Conservation (phyloP, 2,888 invertebrate species). For the Orthonevra nobilis region DNA sequence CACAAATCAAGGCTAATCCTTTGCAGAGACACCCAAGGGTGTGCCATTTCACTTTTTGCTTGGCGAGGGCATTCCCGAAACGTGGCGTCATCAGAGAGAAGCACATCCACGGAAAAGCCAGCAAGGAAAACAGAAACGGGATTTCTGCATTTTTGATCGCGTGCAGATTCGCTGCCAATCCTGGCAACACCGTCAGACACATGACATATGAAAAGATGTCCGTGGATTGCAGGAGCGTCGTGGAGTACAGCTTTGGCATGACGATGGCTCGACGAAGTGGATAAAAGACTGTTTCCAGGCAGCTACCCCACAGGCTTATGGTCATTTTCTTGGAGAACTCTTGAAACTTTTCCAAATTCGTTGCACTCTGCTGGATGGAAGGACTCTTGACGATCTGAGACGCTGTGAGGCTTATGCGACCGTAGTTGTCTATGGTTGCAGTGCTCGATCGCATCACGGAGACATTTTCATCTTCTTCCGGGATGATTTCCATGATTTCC, state of each 20-base stretch:
- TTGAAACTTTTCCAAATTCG: slow-evolving; percentile 74
- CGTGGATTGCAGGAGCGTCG: slow-evolving; percentile 77
- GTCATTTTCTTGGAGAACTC: slow-evolving; percentile 77
- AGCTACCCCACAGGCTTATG: slow-evolving; percentile 76
- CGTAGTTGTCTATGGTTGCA: slow-evolving; percentile 77
- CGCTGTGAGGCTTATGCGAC: slow-evolving; percentile 71
- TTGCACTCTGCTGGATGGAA: slow-evolving; percentile 64
- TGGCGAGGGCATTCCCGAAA: slow-evolving; percentile 77
- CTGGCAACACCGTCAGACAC: slow-evolving; percentile 79
- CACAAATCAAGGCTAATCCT: slow-evolving; percentile 77
- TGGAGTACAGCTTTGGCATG: slow-evolving; percentile 78
- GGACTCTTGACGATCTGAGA: slow-evolving; percentile 74
- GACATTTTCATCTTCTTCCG: slow-evolving; percentile 79
- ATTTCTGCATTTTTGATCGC: slow-evolving; percentile 79
- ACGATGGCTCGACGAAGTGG: slow-evolving; percentile 77
- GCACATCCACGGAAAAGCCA: slow-evolving; percentile 80
- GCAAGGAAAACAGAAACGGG: slow-evolving; percentile 78
- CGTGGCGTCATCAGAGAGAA: slow-evolving; percentile 80
- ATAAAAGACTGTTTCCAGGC: slow-evolving; percentile 76
- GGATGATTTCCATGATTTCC: slow-evolving; percentile 80
- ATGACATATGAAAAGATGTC: slow-evolving; percentile 80
- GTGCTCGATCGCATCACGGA: slow-evolving; percentile 78
- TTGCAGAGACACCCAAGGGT: slow-evolving; percentile 78
- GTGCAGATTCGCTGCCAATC: slow-evolving; percentile 78
- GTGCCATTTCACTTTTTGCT: slow-evolving; percentile 78